These are phyloP conservation scores for Cottoperca gobio DNA, from an alignment of 2,797 vertebrate species.

Conservation along the genomic window DNA sequence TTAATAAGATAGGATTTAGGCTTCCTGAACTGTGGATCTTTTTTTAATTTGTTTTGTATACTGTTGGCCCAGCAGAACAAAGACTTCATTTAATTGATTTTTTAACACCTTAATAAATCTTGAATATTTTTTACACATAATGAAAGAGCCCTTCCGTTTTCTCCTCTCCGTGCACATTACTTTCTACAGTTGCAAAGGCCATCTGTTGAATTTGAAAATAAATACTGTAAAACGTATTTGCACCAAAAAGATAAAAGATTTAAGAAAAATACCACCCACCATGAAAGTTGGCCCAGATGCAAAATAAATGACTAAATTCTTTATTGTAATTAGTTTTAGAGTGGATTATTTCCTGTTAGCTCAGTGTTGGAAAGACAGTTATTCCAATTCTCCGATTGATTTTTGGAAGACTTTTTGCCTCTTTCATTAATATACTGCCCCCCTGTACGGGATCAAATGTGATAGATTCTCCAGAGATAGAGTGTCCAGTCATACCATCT, in stretches of 20 bases:
- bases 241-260: not conserved
- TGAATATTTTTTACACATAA: slow-evolving; percentile 3
- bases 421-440: slow-evolving; percentile 21
- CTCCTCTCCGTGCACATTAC: not conserved
- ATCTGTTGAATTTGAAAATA: slow-evolving; percentile 9
- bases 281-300: not conserved
- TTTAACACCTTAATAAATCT: not conserved
- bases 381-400: slow-evolving; percentile 21
- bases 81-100: not conserved
- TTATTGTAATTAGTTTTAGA: slow-evolving; percentile 2
- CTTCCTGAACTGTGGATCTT: not conserved
- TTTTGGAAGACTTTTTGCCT: slow-evolving; percentile 18
- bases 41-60: not conserved
- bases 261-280: not conserved
- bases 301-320: slow-evolving; percentile 13
- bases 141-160: not conserved
- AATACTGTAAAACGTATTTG: not conserved
- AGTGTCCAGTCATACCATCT: slow-evolving; percentile 17
- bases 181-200: not conserved
- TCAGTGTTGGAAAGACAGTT: slow-evolving; percentile 5
- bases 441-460: slow-evolving; percentile 26
- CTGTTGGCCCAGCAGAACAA: not conserved
- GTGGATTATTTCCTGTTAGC: slow-evolving; percentile 14
- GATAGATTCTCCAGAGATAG: slow-evolving; percentile 24
- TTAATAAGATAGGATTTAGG: not conserved